Conservation (phyloP, 1,140 invertebrate species). For the Neuroterus valhalla region DNA sequence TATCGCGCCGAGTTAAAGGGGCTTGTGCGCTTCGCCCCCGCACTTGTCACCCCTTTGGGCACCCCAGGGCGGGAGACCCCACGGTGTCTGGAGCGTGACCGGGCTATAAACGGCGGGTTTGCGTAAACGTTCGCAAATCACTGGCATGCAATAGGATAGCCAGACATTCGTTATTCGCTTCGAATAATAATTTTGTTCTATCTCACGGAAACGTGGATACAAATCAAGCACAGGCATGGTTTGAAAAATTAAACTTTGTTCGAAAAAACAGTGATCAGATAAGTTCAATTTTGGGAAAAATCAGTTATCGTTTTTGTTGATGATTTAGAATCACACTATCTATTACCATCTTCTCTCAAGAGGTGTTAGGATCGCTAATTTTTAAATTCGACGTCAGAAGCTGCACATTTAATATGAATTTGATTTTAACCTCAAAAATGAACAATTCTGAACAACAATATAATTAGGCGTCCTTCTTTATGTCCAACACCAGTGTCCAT, state of each 20-base stretch:
- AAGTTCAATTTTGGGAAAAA: too few relatives aligned
- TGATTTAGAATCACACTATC: too few relatives aligned
- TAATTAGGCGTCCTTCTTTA: too few relatives aligned
- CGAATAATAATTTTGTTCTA: conserved; percentile 54
- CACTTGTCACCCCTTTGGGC: conserved; percentile 22
- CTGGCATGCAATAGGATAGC: conserved; percentile 45
- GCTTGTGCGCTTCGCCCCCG: conserved; percentile 32
- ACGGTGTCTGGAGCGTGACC: conserved; percentile 51
- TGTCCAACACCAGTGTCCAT: too few relatives aligned
- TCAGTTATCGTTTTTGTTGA: too few relatives aligned
- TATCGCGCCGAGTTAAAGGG: conserved; percentile 55
- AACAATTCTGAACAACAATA: too few relatives aligned
- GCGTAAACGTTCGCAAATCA: conserved; percentile 61
- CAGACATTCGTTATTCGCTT: conserved; percentile 43
- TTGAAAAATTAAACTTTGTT: too few relatives aligned
- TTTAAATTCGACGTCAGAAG: neutral
- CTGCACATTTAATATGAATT: too few relatives aligned
- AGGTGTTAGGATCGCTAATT: conserved; percentile 6
- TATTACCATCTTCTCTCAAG: too few relatives aligned
- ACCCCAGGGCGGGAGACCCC: conserved; percentile 1
- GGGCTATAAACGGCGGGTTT: conserved; percentile 60
- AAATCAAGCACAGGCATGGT: neutral
- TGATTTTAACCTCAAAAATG: too few relatives aligned
- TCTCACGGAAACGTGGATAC: conserved; percentile 4
- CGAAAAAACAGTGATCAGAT: too few relatives aligned